phyloP scores from a whole-genome alignment of 2,888 invertebrate genomes.

The Drosophila setosimentum region DNA sequence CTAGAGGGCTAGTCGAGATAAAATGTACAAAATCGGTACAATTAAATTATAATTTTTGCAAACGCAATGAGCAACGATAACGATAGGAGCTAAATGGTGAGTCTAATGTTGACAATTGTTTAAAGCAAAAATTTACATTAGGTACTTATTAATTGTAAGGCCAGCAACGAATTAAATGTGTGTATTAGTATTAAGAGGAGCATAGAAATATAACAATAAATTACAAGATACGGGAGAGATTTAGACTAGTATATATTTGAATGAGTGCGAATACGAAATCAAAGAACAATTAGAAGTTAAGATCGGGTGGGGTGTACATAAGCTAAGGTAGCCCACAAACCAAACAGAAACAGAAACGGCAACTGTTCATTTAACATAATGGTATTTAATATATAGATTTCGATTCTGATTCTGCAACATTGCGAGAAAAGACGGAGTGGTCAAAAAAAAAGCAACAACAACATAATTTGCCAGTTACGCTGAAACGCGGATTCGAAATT shows the following conservation, averaged over 20 bases:
- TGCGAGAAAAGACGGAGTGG: conserved; percentile 24
- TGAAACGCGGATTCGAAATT: conserved; percentile 27
- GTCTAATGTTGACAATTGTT: conserved; percentile 40
- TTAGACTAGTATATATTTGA: conserved; percentile 34
- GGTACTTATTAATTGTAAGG: conserved; percentile 31
- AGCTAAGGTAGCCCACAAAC: conserved; percentile 47
- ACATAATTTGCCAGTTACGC: conserved; percentile 31
- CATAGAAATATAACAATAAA: conserved; percentile 41
- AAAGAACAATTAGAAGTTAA: conserved; percentile 61
- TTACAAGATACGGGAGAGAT: conserved; percentile 39
- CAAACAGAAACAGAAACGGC: conserved; percentile 54
- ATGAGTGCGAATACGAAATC: conserved; percentile 60
- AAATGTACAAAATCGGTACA: conserved; percentile 39
- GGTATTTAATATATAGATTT: conserved; percentile 83
- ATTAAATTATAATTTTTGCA: conserved; percentile 29
- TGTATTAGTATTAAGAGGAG: conserved; percentile 39
- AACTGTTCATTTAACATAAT: conserved; percentile 81
- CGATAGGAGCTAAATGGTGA: conserved; percentile 42
- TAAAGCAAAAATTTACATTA: conserved; percentile 67
- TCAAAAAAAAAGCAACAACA: neutral
- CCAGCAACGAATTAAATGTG: conserved; percentile 58
- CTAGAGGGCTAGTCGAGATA: conserved; percentile 30
- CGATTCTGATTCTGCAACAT: conserved; percentile 41
- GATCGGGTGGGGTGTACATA: conserved; percentile 38
- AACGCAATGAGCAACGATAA: conserved; percentile 40